Base-by-base conservation (phyloP, 2,888 invertebrate genomes). In the Acleris laterana region DNA sequence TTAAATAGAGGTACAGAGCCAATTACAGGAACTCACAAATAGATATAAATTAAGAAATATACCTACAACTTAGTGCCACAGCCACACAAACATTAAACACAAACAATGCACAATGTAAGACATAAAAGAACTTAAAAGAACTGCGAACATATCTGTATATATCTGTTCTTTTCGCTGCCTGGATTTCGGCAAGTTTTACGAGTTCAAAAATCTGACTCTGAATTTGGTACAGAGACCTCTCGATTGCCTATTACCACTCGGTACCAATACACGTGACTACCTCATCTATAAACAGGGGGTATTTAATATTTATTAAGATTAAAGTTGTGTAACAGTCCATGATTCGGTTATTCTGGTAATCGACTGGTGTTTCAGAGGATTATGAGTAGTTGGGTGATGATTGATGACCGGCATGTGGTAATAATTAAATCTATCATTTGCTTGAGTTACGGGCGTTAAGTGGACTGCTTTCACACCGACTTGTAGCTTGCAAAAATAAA, bases 391-490 rank as follows among this genome's bases (percentile, higher is more conserved):
- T 55, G 51, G 59, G 19, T 28, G 32, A 38, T 73, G 71, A 73
- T 73, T 73, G 64, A 73, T 71, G 69, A 70, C 28, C 13, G 57
- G 53, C 62, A 53, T 73, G 64, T 68, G 70, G 69, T 66, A 69
- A 69, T 72, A 71, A 71, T 73, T 73, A 70, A 70, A 71, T 73
- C 68, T 63, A 71, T 64, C 66, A 71, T 68, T 64, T 48, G 59
- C 59, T 59, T 65, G 55, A 63, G 56, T 65, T 61, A 28, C 49
- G 48, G 44, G 49, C 32, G 46, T 65, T 48, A 63, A 53, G 66
- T 53, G 20, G 17, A 20, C 28, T 6, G n/a, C 42, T 44, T 9
- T 72, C 42, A 69, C 62, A 63, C 69, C 63, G 58, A 49, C 17
- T 50, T 16, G 25, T 17, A 61, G 2, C 44, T 16, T 1, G n/a